phyloP scores from a whole-genome alignment of 2,797 vertebrate genomes.

The Bufotes viridis region DNA sequence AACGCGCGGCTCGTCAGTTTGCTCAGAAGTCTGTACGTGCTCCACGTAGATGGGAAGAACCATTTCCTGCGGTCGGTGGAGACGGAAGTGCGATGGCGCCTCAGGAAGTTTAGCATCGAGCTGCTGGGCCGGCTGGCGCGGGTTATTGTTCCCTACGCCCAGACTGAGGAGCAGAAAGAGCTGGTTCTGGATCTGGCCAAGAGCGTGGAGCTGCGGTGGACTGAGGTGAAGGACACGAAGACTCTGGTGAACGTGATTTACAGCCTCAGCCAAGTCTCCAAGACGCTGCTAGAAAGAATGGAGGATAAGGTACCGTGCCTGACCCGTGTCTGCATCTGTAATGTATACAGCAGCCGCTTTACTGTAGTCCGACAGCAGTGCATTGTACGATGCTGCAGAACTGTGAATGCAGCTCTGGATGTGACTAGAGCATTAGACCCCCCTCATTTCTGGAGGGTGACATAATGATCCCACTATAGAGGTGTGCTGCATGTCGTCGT shows the following conservation, averaged over 20 bases:
- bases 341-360: no score
- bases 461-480: no score
- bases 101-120: slow-evolving; percentile 79
- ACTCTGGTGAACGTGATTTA: slow-evolving; percentile 76
- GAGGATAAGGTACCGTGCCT: slow-evolving; percentile 87
- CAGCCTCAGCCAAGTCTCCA: slow-evolving; percentile 72
- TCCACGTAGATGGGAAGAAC: slow-evolving; percentile 66
- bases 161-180: slow-evolving; percentile 60
- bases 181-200: slow-evolving; percentile 75
- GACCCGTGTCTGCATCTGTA: no score
- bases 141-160: slow-evolving; percentile 55
- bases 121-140: slow-evolving; percentile 77
- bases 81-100: slow-evolving; percentile 87
- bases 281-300: slow-evolving; percentile 80
- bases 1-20: slow-evolving; percentile 78
- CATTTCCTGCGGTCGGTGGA: slow-evolving; percentile 76
- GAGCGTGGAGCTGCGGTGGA: slow-evolving; percentile 91
- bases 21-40: slow-evolving; percentile 74
- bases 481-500: no score
- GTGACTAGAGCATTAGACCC: no score
- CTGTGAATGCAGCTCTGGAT: no score
- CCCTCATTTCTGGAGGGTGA: no score
- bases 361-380: no score
- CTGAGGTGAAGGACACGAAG: slow-evolving; percentile 80
- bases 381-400: no score